Conservation (phyloP, 2,797 vertebrate species). For the Kryptopterus vitreolus region DNA sequence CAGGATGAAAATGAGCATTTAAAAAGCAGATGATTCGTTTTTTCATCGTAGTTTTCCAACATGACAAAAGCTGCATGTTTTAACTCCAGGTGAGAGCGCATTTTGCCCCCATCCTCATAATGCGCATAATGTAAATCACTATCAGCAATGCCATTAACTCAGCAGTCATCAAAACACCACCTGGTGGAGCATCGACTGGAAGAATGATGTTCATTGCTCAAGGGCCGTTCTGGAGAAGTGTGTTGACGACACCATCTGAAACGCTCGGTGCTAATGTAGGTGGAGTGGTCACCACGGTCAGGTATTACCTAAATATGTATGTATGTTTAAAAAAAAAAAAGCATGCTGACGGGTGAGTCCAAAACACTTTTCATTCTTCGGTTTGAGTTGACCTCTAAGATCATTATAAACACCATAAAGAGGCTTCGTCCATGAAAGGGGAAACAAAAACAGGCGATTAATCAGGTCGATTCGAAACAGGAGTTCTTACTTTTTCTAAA, state of each 20-base stretch:
- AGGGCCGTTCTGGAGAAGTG: not conserved
- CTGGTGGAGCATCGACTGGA: not conserved
- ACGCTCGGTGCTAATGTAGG: constrained; percentile 30
- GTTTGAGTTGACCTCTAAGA: constrained; percentile 21
- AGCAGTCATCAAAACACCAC: not conserved
- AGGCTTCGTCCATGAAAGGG: constrained; percentile 26
- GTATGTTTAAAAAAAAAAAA: constrained; percentile 9
- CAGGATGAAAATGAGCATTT: not conserved
- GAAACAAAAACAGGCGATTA: constrained; percentile 16
- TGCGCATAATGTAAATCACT: not conserved
- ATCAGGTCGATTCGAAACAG: constrained; percentile 25
- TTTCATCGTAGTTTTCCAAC: not conserved
- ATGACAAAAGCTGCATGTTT: not conserved
- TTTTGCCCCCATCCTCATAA: not conserved
- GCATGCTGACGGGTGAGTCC: constrained; percentile 25
- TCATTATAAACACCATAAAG: constrained; percentile 28
- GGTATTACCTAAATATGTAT: constrained; percentile 33
- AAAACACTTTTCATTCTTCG: constrained; percentile 23
- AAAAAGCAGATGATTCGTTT: not conserved
- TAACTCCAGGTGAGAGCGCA: not conserved
- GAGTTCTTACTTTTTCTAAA: not conserved
- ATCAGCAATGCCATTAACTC: too few relatives aligned
- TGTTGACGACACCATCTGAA: not conserved
- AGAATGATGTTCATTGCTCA: not conserved
- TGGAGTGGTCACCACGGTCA: constrained; percentile 39